phyloP scores from a whole-genome alignment of 2,113 vertebrate genomes.

The Cynoglossus semilaevis region DNA sequence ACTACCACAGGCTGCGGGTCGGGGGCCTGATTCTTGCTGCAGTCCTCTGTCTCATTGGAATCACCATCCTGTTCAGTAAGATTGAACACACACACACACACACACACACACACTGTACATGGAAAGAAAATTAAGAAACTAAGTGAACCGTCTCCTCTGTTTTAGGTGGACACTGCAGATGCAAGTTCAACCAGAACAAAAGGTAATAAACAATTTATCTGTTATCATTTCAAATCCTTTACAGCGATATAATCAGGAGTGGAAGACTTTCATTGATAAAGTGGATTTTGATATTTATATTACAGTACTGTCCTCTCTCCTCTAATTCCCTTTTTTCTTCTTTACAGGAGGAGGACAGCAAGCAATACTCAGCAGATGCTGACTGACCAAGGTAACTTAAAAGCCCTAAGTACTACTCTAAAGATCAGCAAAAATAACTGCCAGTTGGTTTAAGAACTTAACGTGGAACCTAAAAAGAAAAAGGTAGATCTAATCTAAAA shows the following conservation, averaged over 20 bases:
- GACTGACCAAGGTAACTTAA: conserved; percentile 69
- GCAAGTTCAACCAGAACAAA: conserved; percentile 83
- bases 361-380: conserved; percentile 76
- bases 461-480: no score
- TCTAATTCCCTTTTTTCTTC: conserved; percentile 1
- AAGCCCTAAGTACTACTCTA: neutral
- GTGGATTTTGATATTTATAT: neutral
- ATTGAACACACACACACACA: conserved; percentile 25
- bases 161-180: conserved; percentile 87
- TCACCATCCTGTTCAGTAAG: conserved; percentile 87
- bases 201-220: conserved; percentile 64
- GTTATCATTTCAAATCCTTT: no score
- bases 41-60: conserved; percentile 82
- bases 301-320: neutral
- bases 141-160: neutral
- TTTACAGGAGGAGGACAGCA: conserved; percentile 72
- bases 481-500: no score
- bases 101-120: conserved; percentile 7
- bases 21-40: conserved; percentile 83
- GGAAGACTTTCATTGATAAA: no score
- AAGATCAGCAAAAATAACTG: no score
- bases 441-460: neutral
- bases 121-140: neutral
- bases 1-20: conserved; percentile 81
- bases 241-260: no score